Percentiles rank a stretch among this genome's conserved stretches.
phyloP scores from a whole-genome alignment of 2,888 invertebrate genomes.

The Cerceris rybyensis region DNA sequence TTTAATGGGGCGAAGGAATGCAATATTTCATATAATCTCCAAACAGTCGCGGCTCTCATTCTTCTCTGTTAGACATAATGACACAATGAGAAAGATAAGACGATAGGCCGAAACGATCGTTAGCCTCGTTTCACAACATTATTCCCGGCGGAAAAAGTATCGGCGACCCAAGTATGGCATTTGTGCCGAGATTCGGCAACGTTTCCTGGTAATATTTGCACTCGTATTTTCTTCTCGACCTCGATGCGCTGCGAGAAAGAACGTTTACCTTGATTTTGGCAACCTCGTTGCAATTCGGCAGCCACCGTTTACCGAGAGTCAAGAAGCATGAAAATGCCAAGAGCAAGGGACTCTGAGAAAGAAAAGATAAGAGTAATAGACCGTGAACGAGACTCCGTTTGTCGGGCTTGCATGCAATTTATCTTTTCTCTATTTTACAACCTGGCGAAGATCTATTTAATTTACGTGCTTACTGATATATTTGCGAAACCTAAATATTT shows the following conservation, averaged over 20 bases:
- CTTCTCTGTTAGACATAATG: slow-evolving; percentile 18
- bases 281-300: not conserved
- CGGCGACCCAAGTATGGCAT: not conserved
- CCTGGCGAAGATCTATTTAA: not conserved
- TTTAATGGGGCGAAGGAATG: not conserved
- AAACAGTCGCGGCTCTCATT: not conserved
- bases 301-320: slow-evolving; percentile 1
- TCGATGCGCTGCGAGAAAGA: not conserved
- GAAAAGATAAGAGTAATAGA: not conserved
- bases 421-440: no score
- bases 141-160: slow-evolving; percentile 4
- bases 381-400: not conserved
- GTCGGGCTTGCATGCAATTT: no score
- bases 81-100: slow-evolving; percentile 31
- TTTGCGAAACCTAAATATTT: no score
- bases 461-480: no score
- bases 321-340: slow-evolving; percentile 2
- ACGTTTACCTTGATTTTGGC: slow-evolving; percentile 16
- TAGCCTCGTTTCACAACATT: slow-evolving; percentile 35
- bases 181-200: slow-evolving; percentile 27
- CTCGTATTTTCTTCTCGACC: slow-evolving; percentile 22
- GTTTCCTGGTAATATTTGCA: slow-evolving; percentile 21
- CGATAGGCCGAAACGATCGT: slow-evolving; percentile 37
- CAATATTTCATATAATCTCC: not conserved
- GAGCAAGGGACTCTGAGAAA: not conserved